phyloP scores from a whole-genome alignment of 2,113 vertebrate genomes.

The Xenopus tropicalis region UCB_Xtro_10.0 CM004446.2:78025001-78025500 shows the following conservation, averaged over 20 bases:
- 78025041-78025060: not conserved
- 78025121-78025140: slow-evolving; percentile 40
- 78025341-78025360: too few relatives aligned
- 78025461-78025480: not conserved
- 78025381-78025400: too few relatives aligned
- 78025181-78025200: slow-evolving; percentile 46
- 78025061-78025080: not conserved
- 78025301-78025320: slow-evolving; percentile 10
- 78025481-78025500: not conserved
- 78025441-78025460: too few relatives aligned
- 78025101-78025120: slow-evolving; percentile 37
- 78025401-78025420: too few relatives aligned
- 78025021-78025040: too few relatives aligned
- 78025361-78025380: too few relatives aligned
- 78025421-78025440: too few relatives aligned
- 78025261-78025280: slow-evolving; percentile 16
- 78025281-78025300: slow-evolving; percentile 22
- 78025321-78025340: too few relatives aligned
- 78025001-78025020: too few relatives aligned
- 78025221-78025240: slow-evolving; percentile 46
- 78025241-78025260: slow-evolving; percentile 44
- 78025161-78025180: too few relatives aligned
- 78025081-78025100: slow-evolving; percentile 2
- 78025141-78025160: slow-evolving; percentile 7
- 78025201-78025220: slow-evolving; percentile 47